Evolutionary conservation across 2,113 vertebrate species (phyloP).

Genomic region (Corythaixoides concolor): DNA sequence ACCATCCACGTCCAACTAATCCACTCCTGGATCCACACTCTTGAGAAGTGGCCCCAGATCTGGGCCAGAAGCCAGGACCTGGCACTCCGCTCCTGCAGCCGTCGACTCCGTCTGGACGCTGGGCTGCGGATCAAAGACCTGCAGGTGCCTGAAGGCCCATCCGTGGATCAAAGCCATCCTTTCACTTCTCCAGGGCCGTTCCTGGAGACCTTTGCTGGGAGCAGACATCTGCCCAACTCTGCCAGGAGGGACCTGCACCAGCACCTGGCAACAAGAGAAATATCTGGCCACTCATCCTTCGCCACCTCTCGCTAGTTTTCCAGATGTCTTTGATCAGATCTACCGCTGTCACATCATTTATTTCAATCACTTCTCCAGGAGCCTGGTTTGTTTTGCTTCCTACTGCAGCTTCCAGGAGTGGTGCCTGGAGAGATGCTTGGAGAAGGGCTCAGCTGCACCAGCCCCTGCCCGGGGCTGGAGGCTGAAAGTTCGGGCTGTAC

Average conservation of each 20-base stretch:
- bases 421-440: neutral
- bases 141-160: accelerated
- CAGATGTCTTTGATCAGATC: neutral
- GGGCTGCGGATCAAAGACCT: neutral
- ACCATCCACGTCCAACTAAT: accelerated
- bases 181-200: neutral
- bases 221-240: neutral
- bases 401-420: neutral
- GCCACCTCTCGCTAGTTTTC: no score
- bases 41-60: neutral
- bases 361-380: neutral
- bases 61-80: neutral
- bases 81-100: neutral
- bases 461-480: neutral
- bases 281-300: neutral
- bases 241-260: neutral
- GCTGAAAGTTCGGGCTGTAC: neutral
- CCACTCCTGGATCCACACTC: neutral
- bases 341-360: accelerated
- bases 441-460: neutral
- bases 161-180: neutral
- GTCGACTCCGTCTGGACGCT: neutral
- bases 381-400: neutral
- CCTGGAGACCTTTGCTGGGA: neutral
- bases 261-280: neutral